Conservation (phyloP, 2,113 vertebrate species). For the Narcine bancroftii region DNA sequence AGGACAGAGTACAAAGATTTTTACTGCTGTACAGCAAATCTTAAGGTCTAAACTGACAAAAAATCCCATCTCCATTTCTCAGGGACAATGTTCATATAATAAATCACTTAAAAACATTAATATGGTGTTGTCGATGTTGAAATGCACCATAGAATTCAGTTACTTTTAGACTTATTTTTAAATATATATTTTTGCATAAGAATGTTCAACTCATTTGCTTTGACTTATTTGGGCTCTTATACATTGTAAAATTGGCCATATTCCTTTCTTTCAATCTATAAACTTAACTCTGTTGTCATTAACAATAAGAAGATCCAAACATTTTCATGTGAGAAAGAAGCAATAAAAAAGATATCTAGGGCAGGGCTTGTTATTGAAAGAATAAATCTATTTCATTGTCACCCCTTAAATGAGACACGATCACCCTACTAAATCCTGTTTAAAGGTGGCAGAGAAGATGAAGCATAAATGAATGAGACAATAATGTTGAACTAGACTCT, state of each 20-base stretch:
- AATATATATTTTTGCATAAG: neutral
- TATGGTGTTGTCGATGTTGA: neutral
- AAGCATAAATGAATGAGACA: neutral
- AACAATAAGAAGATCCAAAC: neutral
- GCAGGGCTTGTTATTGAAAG: neutral
- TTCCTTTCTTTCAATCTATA: neutral
- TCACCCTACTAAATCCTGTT: neutral
- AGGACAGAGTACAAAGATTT: constrained; percentile 77
- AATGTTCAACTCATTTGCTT: neutral
- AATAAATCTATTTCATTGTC: neutral
- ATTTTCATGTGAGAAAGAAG: neutral
- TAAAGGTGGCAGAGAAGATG: neutral
- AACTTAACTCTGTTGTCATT: neutral
- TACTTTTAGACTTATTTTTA: neutral
- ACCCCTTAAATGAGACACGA: neutral
- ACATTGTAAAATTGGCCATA: neutral
- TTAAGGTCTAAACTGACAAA: too few relatives aligned
- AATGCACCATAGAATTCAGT: neutral
- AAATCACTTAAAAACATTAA: neutral
- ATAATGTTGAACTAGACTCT: neutral
- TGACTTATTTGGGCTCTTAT: neutral
- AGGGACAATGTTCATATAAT: neutral
- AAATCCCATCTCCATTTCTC: constrained; percentile 9
- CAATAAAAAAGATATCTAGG: neutral
- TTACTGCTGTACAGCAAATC: constrained; percentile 47